Conservation (phyloP, 35 echinoderm and acorn worm genomes). For the Ophioderma brevispina region DNA sequence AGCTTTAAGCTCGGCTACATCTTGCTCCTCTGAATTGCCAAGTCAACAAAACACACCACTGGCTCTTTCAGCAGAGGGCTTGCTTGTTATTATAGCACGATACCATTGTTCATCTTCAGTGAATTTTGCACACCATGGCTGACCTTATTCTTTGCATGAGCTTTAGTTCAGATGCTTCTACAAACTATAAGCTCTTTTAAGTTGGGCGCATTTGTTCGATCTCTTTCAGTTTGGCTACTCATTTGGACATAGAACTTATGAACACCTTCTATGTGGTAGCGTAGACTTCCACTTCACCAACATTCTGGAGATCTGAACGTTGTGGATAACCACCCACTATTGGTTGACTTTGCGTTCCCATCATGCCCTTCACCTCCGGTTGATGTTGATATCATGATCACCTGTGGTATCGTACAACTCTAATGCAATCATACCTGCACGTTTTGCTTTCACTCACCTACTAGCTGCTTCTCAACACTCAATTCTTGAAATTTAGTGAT, state of each 20-base stretch:
- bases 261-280: conserved; percentile 65
- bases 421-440: conserved; percentile 11
- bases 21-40: conserved; percentile 79
- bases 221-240: not conserved
- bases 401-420: not conserved
- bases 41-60: conserved; percentile 77
- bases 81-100: conserved; percentile 63
- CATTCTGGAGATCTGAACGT: conserved; percentile 15
- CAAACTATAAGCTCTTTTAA: conserved; percentile 22
- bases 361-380: not conserved
- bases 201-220: conserved; percentile 24
- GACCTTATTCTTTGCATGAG: conserved; percentile 43
- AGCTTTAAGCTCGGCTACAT: conserved; percentile 37
- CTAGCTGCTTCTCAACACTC: conserved; percentile 27
- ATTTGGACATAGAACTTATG: conserved; percentile 36
- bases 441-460: conserved; percentile 34
- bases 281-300: conserved; percentile 53
- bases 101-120: conserved; percentile 84
- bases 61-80: conserved; percentile 2
- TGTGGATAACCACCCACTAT: not conserved
- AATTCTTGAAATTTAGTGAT: conserved; percentile 8
- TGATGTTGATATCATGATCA: not conserved
- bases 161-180: not conserved
- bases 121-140: conserved; percentile 82
- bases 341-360: not conserved